Base-by-base conservation (phyloP, 2,797 vertebrate species). In the Scyliorhinus canicula region DNA sequence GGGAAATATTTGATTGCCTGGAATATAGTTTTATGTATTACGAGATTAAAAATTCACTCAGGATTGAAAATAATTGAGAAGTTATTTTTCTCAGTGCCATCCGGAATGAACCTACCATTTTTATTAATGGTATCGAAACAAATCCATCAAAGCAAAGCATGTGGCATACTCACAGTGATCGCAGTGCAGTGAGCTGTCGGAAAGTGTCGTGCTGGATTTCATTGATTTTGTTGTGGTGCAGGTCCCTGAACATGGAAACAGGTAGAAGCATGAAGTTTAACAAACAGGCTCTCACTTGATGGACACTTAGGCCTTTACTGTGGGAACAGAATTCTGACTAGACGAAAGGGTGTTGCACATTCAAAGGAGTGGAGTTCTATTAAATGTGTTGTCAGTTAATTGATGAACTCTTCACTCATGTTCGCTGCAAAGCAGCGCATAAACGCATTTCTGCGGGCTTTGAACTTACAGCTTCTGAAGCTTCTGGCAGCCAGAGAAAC, bases 401-500 rank as follows among this genome's bases (percentile, higher is more conserved):
- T 44, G 21, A 65, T 65, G 60, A 65, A 26, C 90, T n/a, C 90
- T 67, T 65, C 44, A 65, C 26, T 93, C 65, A 71, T 52, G 44
- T 50, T 93, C 21, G 95, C 93, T 19, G 0, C 44, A 50, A 52
- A 71, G 28, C 50, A 67, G 65, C 47, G 35, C 26, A 93, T n/a
- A 52, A 52, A 16, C 26, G 26, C 5, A 71, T 93, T 31, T 88
- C 93, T 55, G 95, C 65, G 65, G 91, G n/a, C 31, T 3, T 60
- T 40, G 95, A 12, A 96, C 98, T 97, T 97, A 99, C 99, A 99
- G 98, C 97, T 98, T 99, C 96, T 98, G 98, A 93, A 99, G 97
- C 95, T 97, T 98, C 95, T 98, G 97, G 95, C 99, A 99, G 88
- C 96, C 97, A 3, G 98, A 98, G 96, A 99, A 98, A 96, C 97